Evolutionary conservation across 1,140 invertebrate genomes (phyloP), one percentile per base, ranked within the genome.

Genomic region (Diplogasteroides magnus): DNA sequence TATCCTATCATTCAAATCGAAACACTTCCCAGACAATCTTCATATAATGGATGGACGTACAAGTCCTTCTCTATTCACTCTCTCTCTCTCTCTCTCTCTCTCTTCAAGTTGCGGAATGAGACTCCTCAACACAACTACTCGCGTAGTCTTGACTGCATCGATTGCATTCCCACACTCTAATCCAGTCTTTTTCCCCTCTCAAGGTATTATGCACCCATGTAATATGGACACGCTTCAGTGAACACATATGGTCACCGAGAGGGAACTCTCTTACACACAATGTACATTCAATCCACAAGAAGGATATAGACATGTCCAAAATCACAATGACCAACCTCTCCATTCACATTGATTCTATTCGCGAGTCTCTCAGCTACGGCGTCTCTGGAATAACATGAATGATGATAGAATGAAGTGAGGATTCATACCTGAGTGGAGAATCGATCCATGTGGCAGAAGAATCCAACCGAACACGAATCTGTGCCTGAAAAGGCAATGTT

Each of bases 391-490:
- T n/a, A 3, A 15, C n/a, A n/a, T n/a, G n/a, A n/a, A n/a, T n/a
- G n/a, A n/a, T n/a, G n/a, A n/a, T n/a, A n/a, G n/a, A n/a, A n/a
- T n/a, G n/a, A n/a, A n/a, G n/a, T n/a, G n/a, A n/a, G n/a, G n/a
- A n/a, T n/a, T n/a, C n/a, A n/a, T n/a, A n/a, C n/a, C n/a, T n/a
- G n/a, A n/a, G n/a, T n/a, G n/a, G n/a, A n/a, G n/a, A n/a, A n/a
- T 71, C 63, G 29, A 64, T 58, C 23, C 65, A 28, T 64, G 63
- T 66, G 3, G 25, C 31, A 6, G 69, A 63, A n/a, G 32, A 28
- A 27, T 31, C 63, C 13, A 71, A 31, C n/a, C 67, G 65, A 59
- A 71, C 65, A 27, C 69, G 69, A 56, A 71, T 71, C 27, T 71
- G 63, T 6, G 64, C 64, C 64, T 66, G 48, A 56, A 56, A 56